Conservation (phyloP, 1,140 invertebrate genomes). For the Micrasema minimum region DNA sequence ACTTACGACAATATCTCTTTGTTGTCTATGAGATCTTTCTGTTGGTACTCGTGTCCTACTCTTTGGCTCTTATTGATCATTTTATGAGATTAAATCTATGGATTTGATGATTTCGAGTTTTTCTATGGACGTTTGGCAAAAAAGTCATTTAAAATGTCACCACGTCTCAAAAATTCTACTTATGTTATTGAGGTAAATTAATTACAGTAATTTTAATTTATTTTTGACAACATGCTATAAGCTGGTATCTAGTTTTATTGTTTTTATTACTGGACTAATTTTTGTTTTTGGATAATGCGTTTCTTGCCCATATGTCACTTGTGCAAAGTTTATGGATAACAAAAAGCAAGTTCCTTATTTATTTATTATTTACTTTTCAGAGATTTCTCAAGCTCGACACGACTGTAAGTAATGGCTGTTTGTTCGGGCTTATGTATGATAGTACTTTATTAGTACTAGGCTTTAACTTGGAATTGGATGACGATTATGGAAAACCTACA, state of each 20-base stretch:
- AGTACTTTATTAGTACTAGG: constrained; percentile 75
- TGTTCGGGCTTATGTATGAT: constrained; percentile 80
- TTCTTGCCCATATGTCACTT: constrained; percentile 37
- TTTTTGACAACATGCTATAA: not conserved
- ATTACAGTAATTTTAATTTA: not conserved
- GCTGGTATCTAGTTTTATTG: not conserved
- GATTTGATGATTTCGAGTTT: not conserved
- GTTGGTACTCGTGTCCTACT: too few species aligned
- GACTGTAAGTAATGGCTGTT: constrained; percentile 71
- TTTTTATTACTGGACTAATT: not conserved
- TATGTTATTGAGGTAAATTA: constrained; percentile 66
- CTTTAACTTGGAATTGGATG: constrained; percentile 70
- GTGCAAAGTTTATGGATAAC: not conserved
- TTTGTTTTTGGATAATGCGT: not conserved
- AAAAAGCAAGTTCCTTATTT: not conserved
- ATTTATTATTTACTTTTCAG: constrained; percentile 60
- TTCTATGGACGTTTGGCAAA: constrained; percentile 54
- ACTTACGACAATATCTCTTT: too few species aligned
- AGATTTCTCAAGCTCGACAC: constrained; percentile 68
- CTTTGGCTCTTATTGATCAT: too few species aligned
- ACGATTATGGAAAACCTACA: constrained; percentile 65
- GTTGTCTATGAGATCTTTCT: too few species aligned
- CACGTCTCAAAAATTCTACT: constrained; percentile 67
- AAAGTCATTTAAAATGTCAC: constrained; percentile 64
- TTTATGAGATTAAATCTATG: too few species aligned